These are phyloP conservation scores for Novumbra hubbsi DNA, from an alignment of 2,797 vertebrate species.

Conservation along the genomic window DNA sequence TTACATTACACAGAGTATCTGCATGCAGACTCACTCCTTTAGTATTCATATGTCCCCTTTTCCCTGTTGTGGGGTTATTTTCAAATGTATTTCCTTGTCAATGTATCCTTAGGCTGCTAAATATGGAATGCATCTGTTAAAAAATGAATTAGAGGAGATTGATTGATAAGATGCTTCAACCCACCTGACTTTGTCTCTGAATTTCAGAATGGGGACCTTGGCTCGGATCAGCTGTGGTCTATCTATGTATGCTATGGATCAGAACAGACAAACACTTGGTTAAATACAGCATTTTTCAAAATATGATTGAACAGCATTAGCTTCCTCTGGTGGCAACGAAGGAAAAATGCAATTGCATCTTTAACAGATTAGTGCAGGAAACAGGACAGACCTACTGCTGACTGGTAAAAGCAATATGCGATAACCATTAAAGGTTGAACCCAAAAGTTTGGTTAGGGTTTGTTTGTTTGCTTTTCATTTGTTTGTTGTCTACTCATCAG, in stretches of 20 bases:
- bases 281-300: background rate
- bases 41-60: too few relatives aligned
- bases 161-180: constrained; percentile 36
- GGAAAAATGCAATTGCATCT: constrained; percentile 2
- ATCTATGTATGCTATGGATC: constrained; percentile 78
- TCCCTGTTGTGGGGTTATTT: background rate
- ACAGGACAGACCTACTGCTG: background rate
- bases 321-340: constrained; percentile 51
- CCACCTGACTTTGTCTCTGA: constrained; percentile 93
- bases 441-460: background rate
- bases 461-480: too few relatives aligned
- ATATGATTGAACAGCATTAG: constrained; percentile 12
- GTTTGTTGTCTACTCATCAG: too few relatives aligned
- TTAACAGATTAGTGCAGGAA: background rate
- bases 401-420: background rate
- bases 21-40: too few relatives aligned
- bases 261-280: background rate
- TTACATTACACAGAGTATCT: too few relatives aligned
- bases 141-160: background rate
- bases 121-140: background rate
- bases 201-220: constrained; percentile 97
- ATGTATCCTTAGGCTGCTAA: background rate
- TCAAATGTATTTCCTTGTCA: background rate
- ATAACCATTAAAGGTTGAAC: background rate
- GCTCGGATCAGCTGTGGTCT: constrained; percentile 90